phyloP scores from a whole-genome alignment of 2,888 invertebrate species.

The Drosophila niveifrons region DNA sequence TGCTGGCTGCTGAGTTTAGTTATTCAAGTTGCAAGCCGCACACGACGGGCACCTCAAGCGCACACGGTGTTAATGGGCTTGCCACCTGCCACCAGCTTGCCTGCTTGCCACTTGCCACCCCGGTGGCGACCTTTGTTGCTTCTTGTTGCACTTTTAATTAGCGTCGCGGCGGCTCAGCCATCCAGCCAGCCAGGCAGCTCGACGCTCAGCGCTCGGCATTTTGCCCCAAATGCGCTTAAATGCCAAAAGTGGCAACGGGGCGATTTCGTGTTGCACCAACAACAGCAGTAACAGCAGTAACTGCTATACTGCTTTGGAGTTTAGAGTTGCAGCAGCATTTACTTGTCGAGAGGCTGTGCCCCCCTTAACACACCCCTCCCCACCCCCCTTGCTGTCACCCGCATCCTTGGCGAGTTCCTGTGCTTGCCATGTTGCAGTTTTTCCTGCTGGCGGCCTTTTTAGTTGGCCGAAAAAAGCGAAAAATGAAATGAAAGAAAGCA shows the following conservation, averaged over 20 bases:
- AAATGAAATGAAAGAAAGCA: constrained; percentile 6
- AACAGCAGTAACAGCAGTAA: constrained; percentile 5
- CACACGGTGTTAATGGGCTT: constrained; percentile 59
- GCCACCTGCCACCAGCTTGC: constrained; percentile 12
- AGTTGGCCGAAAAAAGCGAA: constrained; percentile 21
- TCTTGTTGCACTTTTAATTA: constrained; percentile 78
- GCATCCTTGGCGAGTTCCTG: constrained; percentile 14
- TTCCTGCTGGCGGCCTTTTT: constrained; percentile 48
- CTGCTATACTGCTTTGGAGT: constrained; percentile 14
- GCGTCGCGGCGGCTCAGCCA: constrained; percentile 70
- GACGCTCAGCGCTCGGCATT: constrained; percentile 42
- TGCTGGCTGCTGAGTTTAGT: constrained; percentile 27
- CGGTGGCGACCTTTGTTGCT: constrained; percentile 46
- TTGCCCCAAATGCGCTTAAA: constrained; percentile 76
- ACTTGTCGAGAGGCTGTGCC: constrained; percentile 33
- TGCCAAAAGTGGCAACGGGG: constrained; percentile 44
- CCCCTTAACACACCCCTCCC: background rate
- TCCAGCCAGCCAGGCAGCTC: constrained; percentile 7
- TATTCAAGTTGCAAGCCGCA: constrained; percentile 39
- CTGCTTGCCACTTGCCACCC: background rate
- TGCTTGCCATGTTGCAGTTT: constrained; percentile 42
- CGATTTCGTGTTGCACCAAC: constrained; percentile 12
- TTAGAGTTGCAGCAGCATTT: constrained; percentile 34
- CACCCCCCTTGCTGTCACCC: background rate
- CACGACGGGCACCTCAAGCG: constrained; percentile 40